Evolutionary conservation across 1,140 invertebrate species (phyloP).

Genomic region (Delia radicum): DNA sequence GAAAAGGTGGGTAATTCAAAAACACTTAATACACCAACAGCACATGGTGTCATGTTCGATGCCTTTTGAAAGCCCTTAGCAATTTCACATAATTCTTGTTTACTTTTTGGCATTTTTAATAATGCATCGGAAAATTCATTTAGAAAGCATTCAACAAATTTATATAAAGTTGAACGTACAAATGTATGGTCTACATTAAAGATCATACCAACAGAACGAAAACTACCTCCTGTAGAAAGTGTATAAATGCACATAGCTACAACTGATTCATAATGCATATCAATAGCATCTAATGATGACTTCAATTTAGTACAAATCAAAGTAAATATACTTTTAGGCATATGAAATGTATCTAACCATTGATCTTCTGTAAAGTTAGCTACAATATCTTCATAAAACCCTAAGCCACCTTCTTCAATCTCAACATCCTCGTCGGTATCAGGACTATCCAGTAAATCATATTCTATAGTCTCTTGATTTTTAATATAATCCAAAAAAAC

Average conservation of each 20-base stretch:
- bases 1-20: slow-evolving; percentile 1
- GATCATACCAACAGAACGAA: slow-evolving; percentile 33
- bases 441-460: background rate
- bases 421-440: background rate
- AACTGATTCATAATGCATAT: slow-evolving; percentile 33
- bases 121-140: slow-evolving; percentile 33
- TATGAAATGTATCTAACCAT: slow-evolving; percentile 41
- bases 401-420: background rate
- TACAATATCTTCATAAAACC: slow-evolving; percentile 35
- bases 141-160: slow-evolving; percentile 35
- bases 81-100: slow-evolving; percentile 37
- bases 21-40: slow-evolving; percentile 38
- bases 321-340: slow-evolving; percentile 39
- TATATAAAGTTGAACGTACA: slow-evolving; percentile 41
- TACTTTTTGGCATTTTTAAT: slow-evolving; percentile 36
- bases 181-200: slow-evolving; percentile 37
- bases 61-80: slow-evolving; percentile 37
- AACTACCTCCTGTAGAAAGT: slow-evolving; percentile 41
- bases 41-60: slow-evolving; percentile 40
- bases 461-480: background rate
- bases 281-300: slow-evolving; percentile 6
- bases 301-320: slow-evolving; percentile 38
- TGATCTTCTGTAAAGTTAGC: slow-evolving; percentile 33
- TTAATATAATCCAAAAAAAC: background rate
- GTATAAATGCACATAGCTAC: slow-evolving; percentile 42